Evolutionary conservation across 2,797 vertebrate species (phyloP).

Genomic region (Malurus leucopterus): DNA sequence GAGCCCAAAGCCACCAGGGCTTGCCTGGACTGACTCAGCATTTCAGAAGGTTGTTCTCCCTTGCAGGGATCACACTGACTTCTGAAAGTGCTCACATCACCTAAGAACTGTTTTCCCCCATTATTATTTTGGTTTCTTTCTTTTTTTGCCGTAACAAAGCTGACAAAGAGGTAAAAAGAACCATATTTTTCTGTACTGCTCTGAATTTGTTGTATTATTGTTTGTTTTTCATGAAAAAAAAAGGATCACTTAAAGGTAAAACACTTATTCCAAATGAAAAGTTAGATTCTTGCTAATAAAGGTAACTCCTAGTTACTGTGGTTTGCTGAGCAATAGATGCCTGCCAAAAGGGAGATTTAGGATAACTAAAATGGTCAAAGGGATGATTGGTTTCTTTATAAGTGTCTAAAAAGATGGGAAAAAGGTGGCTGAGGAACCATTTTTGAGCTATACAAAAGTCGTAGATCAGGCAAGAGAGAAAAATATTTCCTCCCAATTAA

Average conservation of each 20-base stretch:
- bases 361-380: neutral
- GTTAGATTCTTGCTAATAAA: too few relatives aligned
- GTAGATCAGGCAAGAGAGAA: neutral
- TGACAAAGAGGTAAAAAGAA: too few relatives aligned
- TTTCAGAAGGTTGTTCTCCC: constrained; percentile 4
- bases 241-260: too few relatives aligned
- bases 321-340: neutral
- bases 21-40: constrained; percentile 35
- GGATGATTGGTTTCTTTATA: neutral
- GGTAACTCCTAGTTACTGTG: too few relatives aligned
- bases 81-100: neutral
- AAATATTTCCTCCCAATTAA: neutral
- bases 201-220: too few relatives aligned
- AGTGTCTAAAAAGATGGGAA: neutral
- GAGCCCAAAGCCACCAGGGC: neutral
- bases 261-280: too few relatives aligned
- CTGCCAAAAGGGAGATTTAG: neutral
- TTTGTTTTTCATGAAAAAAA: too few relatives aligned
- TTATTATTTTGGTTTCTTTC: neutral
- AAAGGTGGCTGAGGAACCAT: neutral
- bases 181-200: too few relatives aligned
- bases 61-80: neutral
- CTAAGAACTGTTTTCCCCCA: neutral
- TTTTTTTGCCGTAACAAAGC: too few relatives aligned
- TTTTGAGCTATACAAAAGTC: neutral